Evolutionary conservation across 1,140 invertebrate genomes (phyloP), one percentile per base, ranked within the genome.

Genomic region (Dufourea novaeangliae): DNA sequence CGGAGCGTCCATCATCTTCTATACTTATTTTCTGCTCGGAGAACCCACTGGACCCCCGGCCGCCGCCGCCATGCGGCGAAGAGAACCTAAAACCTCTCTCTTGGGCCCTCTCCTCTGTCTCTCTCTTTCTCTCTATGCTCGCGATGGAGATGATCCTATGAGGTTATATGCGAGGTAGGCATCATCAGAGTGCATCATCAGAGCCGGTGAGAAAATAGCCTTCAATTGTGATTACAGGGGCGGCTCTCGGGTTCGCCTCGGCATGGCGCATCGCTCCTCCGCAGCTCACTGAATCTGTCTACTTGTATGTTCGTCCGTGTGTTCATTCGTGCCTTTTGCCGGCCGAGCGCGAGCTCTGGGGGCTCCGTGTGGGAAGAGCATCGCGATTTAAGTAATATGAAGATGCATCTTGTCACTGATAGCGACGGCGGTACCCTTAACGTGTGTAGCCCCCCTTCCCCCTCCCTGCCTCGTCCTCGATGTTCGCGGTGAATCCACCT

Each of bases 161-260:
- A 92, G 90, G 90, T 91, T 91, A 91, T 92, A 90, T 84, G 81
- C 80, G 85, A 81, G 79, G 83, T 79, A 84, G 83, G 86, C 83
- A 89, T 88, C 86, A 87, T 89, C 86, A 86, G 85, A 90, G 87
- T 78, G 87, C 90, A 92, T 92, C 91, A 92, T 92, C 90, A 92
- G 90, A 92, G 90, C n/a, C 91, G 92, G 92, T 92, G 92, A 92
- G 92, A 92, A 92, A 92, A 92, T 92, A 92, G 90, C 92, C 91
- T 92, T 91, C 91, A 92, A 92, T 92, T 92, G 90, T 92, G 92
- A 92, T 92, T 92, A 92, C 91, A 92, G 91, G 89, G 92, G 90
- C 91, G 92, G 91, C 91, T 85, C 37, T 85, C 37, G 86, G 81
- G 83, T 86, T 86, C 83, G 87, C 87, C 88, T 87, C 82, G 87